A percentile compares a stretch with the other conserved stretches of the same genome.
Evolutionary conservation across 2,797 vertebrate species (phyloP).

Genomic region (Schizopygopsis malacanthus): DNA sequence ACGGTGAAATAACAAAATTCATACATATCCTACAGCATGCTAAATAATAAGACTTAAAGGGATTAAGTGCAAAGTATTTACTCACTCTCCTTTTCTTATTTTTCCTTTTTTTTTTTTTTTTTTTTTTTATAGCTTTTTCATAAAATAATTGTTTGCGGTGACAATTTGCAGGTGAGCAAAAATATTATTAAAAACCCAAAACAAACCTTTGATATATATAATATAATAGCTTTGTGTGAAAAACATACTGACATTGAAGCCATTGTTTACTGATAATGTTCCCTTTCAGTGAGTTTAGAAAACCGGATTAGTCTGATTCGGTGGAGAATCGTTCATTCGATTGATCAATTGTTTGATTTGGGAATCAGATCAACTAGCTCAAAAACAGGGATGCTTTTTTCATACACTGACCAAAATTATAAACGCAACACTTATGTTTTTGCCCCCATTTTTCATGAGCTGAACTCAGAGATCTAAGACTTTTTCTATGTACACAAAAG

Average conservation of each 20-base stretch:
- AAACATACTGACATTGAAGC: too few species aligned
- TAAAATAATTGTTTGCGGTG: background rate
- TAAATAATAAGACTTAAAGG: background rate
- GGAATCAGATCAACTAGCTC: background rate
- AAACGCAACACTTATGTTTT: too few species aligned
- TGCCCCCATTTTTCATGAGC: too few species aligned
- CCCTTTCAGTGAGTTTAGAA: too few species aligned
- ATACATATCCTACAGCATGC: constrained; percentile 35
- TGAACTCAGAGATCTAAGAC: too few species aligned
- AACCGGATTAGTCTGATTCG: too few species aligned
- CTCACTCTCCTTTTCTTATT: background rate
- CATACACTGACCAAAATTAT: too few species aligned
- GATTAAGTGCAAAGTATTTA: background rate
- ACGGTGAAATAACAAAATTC: constrained; percentile 21
- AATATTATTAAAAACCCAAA: background rate
- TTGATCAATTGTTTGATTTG: too few species aligned
- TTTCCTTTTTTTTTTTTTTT: background rate
- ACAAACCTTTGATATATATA: background rate
- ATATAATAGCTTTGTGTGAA: background rate
- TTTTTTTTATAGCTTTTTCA: too few species aligned
- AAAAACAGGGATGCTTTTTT: background rate
- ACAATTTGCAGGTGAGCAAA: background rate
- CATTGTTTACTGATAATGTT: background rate
- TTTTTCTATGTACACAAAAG: too few species aligned
- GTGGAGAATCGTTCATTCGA: too few species aligned